phyloP scores from a whole-genome alignment of 2,888 invertebrate species.

The Enchytraeus crypticus region DNA sequence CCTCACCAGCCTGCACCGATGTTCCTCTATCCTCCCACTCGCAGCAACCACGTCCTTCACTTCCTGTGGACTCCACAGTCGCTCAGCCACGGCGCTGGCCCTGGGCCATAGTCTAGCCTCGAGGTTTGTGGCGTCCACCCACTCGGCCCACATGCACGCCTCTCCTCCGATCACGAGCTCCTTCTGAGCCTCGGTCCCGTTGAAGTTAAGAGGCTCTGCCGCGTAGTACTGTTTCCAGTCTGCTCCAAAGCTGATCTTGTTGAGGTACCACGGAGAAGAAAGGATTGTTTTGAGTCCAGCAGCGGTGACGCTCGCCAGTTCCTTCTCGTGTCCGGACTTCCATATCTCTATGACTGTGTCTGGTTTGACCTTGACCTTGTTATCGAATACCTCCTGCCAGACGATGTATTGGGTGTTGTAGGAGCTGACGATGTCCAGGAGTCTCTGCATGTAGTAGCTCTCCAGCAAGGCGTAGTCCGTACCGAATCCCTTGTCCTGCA shows the following conservation, averaged over 20 bases:
- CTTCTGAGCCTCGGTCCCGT: conserved; percentile 53
- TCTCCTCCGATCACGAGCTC: conserved; percentile 74
- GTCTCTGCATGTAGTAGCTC: conserved; percentile 59
- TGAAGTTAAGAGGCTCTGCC: conserved; percentile 48
- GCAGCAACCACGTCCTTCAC: conserved; percentile 51
- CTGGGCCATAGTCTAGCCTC: conserved; percentile 67
- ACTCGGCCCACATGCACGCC: conserved; percentile 74
- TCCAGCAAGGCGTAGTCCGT: conserved; percentile 57
- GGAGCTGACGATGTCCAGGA: conserved; percentile 21
- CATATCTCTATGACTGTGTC: conserved; percentile 60
- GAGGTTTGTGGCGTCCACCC: conserved; percentile 54
- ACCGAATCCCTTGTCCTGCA: conserved; percentile 51
- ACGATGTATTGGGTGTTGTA: conserved; percentile 36
- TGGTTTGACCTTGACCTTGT: conserved; percentile 24
- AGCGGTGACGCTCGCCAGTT: conserved; percentile 53
- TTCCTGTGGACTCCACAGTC: conserved; percentile 60
- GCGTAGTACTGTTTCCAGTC: conserved; percentile 49
- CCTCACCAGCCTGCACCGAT: conserved; percentile 62
- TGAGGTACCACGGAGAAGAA: conserved; percentile 80
- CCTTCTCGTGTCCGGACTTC: conserved; percentile 52
- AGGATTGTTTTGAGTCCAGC: conserved; percentile 60
- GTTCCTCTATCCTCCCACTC: conserved; percentile 60
- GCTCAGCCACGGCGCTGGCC: conserved; percentile 74
- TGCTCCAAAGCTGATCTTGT: conserved; percentile 57
- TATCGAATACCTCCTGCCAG: conserved; percentile 48